Conservation (phyloP, 2,888 invertebrate genomes). For the Pharmacophagus antenor region DNA sequence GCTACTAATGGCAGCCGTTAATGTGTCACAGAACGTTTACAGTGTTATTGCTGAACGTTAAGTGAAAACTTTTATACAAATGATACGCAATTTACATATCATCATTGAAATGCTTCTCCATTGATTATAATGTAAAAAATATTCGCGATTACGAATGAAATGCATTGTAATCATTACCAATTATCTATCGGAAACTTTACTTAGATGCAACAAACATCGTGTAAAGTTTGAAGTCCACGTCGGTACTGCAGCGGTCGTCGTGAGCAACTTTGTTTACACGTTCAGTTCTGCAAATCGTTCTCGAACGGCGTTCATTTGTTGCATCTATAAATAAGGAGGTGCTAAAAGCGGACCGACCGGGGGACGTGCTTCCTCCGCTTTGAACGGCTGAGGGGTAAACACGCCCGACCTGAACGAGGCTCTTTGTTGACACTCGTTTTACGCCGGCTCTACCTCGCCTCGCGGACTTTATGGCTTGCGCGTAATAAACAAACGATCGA, state of each 20-base stretch:
- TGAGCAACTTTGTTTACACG: slow-evolving; percentile 66
- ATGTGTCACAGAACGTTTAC: neutral
- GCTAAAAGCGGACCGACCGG: slow-evolving; percentile 77
- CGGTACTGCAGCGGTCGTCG: slow-evolving; percentile 32
- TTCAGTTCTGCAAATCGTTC: slow-evolving; percentile 72
- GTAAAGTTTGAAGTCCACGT: slow-evolving; percentile 10
- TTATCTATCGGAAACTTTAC: neutral
- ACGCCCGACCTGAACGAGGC: slow-evolving; percentile 62
- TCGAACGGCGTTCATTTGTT: slow-evolving; percentile 61
- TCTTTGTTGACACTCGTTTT: slow-evolving; percentile 77
- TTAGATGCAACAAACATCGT: too few relatives aligned
- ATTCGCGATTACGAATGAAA: too few relatives aligned
- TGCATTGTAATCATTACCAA: too few relatives aligned
- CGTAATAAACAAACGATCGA: slow-evolving; percentile 54
- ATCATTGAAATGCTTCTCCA: neutral
- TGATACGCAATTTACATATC: neutral
- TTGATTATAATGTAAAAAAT: neutral
- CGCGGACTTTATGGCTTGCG: slow-evolving; percentile 54
- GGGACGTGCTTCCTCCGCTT: slow-evolving; percentile 77
- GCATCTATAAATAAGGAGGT: slow-evolving; percentile 78
- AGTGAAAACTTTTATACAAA: neutral
- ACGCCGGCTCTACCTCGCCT: slow-evolving; percentile 57
- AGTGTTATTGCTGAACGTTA: neutral
- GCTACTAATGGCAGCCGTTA: slow-evolving; percentile 51
- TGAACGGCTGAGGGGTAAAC: slow-evolving; percentile 76